phyloP scores from a whole-genome alignment of 1,140 invertebrate species.

The Sarcophaga bullata region DNA sequence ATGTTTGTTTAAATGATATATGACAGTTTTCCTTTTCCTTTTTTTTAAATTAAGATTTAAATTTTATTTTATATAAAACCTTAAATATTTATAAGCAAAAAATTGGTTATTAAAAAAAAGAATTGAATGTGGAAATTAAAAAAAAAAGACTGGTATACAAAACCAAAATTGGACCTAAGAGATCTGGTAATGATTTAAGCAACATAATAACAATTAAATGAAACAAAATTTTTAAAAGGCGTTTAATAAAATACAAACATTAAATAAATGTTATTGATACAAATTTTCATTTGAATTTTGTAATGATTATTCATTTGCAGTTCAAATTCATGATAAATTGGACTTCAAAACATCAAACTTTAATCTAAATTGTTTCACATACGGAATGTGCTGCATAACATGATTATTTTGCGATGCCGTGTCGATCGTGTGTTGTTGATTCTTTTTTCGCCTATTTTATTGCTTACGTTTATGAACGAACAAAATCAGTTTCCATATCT shows the following conservation, averaged over 20 bases:
- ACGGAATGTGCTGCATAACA: no score
- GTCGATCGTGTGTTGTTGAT: no score
- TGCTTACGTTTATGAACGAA: no score
- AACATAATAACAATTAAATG: background rate
- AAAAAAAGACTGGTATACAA: constrained; percentile 24
- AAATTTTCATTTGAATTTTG: no score
- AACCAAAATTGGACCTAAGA: constrained; percentile 26
- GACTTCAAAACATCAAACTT: no score
- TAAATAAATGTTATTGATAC: background rate
- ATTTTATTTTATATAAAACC: background rate
- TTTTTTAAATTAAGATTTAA: background rate
- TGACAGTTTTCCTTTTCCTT: background rate
- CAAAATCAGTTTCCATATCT: no score
- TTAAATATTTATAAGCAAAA: constrained; percentile 14
- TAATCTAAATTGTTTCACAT: no score
- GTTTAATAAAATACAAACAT: constrained; percentile 20
- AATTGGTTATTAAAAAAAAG: background rate
- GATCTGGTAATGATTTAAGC: constrained; percentile 24
- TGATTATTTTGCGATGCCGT: no score
- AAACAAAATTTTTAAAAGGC: constrained; percentile 18
- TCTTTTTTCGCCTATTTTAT: no score
- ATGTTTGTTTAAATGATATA: background rate
- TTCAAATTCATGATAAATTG: no score
- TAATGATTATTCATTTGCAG: no score
- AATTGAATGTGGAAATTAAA: constrained; percentile 22